These are phyloP conservation scores for Lateolabrax maculatus DNA, from an alignment of 2,797 vertebrate species.

Conservation along the genomic window DNA sequence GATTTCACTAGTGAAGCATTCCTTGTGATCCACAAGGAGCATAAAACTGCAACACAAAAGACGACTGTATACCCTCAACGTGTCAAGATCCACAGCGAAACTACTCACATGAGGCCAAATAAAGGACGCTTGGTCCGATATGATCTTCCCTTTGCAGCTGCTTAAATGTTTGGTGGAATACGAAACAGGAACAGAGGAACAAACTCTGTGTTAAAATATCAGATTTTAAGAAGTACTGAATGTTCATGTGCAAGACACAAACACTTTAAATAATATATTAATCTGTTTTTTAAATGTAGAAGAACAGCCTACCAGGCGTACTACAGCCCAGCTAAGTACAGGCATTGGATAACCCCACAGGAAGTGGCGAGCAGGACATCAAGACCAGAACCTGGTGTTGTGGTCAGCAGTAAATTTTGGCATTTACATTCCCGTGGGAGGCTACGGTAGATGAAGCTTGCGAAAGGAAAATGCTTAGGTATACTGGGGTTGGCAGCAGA, in stretches of 20 bases:
- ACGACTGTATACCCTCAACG: neutral
- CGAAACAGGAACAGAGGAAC: neutral
- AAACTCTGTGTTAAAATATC: neutral
- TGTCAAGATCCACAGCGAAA: conserved; percentile 18
- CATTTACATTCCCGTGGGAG: conserved; percentile 47
- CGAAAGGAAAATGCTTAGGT: conserved; percentile 62
- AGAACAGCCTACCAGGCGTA: conserved; percentile 13
- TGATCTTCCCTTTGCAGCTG: neutral
- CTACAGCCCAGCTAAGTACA: conserved; percentile 35
- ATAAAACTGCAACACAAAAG: conserved; percentile 27
- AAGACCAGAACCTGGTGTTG: conserved; percentile 39
- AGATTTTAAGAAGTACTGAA: neutral
- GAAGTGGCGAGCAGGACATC: conserved; percentile 39
- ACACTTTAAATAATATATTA: conserved; percentile 6
- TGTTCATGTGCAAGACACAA: neutral
- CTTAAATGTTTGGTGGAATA: neutral
- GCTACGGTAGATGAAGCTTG: conserved; percentile 20
- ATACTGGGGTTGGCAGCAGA: conserved; percentile 35
- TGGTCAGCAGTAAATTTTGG: conserved; percentile 47
- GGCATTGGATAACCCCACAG: conserved; percentile 53
- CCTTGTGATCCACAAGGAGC: neutral
- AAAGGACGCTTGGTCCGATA: conserved; percentile 1
- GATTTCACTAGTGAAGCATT: neutral
- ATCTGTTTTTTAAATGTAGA: conserved; percentile 12
- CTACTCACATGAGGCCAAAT: conserved; percentile 3